phyloP scores from a whole-genome alignment of 2,888 invertebrate genomes.

The Ctenicera cuprea region DNA sequence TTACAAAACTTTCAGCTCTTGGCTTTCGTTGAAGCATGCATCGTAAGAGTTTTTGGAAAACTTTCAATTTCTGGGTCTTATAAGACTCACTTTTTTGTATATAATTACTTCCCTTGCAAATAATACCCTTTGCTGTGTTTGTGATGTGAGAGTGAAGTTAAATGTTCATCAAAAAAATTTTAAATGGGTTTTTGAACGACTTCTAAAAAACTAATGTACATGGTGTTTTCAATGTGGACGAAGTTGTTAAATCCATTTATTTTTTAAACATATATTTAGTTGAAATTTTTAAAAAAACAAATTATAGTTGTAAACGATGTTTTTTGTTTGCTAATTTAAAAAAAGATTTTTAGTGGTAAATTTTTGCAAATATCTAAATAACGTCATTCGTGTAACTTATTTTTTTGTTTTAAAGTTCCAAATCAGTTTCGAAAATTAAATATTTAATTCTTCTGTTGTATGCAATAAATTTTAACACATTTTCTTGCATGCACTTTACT shows the following conservation, averaged over 20 bases:
- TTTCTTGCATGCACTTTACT: too few relatives aligned
- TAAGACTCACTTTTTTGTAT: slow-evolving; percentile 19
- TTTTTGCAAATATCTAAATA: too few relatives aligned
- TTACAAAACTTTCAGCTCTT: slow-evolving; percentile 9
- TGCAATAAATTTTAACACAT: too few relatives aligned
- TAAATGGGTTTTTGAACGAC: slow-evolving; percentile 15
- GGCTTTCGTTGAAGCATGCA: slow-evolving; percentile 33
- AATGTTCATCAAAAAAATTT: slow-evolving; percentile 15
- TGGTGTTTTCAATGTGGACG: background rate
- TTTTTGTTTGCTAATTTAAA: too few relatives aligned
- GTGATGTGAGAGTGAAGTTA: slow-evolving; percentile 49
- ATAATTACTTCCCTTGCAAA: slow-evolving; percentile 21
- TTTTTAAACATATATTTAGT: slow-evolving; percentile 7
- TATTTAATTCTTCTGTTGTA: too few relatives aligned
- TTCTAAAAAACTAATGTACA: background rate
- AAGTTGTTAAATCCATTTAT: slow-evolving; percentile 26
- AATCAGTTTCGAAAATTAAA: too few relatives aligned
- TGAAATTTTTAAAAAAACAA: background rate
- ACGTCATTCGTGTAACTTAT: too few relatives aligned
- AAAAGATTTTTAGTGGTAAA: too few relatives aligned
- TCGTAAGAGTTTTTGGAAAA: slow-evolving; percentile 1
- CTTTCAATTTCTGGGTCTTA: background rate
- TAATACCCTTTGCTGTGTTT: slow-evolving; percentile 41
- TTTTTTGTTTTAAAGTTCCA: too few relatives aligned
- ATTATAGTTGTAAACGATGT: background rate